Conservation (phyloP, 2,113 vertebrate genomes). For the Verasper variegatus region DNA sequence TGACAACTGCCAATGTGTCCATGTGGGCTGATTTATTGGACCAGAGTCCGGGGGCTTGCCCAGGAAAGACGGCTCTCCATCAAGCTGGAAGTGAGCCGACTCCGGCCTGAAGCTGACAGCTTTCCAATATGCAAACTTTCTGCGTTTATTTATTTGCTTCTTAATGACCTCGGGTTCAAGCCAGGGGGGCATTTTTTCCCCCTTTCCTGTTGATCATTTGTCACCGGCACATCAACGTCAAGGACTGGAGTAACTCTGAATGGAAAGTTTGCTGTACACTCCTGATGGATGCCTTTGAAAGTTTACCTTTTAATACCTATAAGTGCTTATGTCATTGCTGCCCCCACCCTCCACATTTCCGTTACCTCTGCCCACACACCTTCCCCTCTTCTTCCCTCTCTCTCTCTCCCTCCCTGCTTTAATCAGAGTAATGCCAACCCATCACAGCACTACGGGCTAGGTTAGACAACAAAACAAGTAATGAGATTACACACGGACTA, state of each 20-base stretch:
- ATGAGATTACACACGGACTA: constrained; percentile 76
- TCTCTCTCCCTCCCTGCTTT: constrained; percentile 59
- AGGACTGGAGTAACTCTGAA: constrained; percentile 59
- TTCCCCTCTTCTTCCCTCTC: constrained; percentile 26
- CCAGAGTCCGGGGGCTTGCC: constrained; percentile 46
- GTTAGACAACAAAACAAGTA: constrained; percentile 68
- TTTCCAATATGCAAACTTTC: constrained; percentile 82
- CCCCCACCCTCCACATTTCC: constrained; percentile 9
- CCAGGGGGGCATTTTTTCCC: constrained; percentile 50
- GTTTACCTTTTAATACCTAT: constrained; percentile 81
- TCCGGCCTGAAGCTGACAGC: constrained; percentile 71
- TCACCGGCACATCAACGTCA: constrained; percentile 71
- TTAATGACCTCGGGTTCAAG: constrained; percentile 74
- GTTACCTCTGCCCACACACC: constrained; percentile 52
- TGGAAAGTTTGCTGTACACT: constrained; percentile 60
- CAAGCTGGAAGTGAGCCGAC: constrained; percentile 68
- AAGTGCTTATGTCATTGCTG: constrained; percentile 72
- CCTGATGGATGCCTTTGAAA: constrained; percentile 77
- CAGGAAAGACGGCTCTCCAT: constrained; percentile 80
- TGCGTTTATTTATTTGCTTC: constrained; percentile 79
- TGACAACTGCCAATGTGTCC: constrained; percentile 81
- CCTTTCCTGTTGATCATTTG: constrained; percentile 69
- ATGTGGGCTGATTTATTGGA: constrained; percentile 78
- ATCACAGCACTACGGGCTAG: constrained; percentile 54
- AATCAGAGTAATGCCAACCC: constrained; percentile 80